These are phyloP conservation scores for Entosphenus tridentatus DNA, from an alignment of 2,113 vertebrate species.

Conservation along the genomic window DNA sequence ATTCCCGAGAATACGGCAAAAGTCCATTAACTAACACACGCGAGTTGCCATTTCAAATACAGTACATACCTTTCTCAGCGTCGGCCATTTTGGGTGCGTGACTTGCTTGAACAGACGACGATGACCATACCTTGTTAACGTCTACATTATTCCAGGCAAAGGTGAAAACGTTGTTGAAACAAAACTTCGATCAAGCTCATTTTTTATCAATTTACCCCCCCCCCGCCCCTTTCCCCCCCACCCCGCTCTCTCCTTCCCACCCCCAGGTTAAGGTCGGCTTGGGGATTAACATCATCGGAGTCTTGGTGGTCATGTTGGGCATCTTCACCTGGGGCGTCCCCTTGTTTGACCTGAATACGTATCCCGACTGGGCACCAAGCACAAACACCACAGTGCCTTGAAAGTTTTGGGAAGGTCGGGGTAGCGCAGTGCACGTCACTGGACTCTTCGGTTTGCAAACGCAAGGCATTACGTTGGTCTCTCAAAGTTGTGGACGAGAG, in stretches of 20 bases:
- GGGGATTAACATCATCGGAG: constrained; percentile 49
- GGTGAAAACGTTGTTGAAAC: neutral
- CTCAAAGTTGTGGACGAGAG: no score
- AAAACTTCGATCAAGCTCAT: neutral
- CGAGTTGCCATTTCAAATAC: no score
- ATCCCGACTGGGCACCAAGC: constrained; percentile 42
- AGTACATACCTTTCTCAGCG: no score
- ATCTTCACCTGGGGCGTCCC: constrained; percentile 47
- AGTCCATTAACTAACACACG: no score
- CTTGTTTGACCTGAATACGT: constrained; percentile 40
- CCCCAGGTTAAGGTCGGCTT: constrained; percentile 66
- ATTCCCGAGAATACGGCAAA: no score
- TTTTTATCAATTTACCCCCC: neutral
- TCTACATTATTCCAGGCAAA: neutral
- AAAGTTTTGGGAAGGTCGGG: constrained; percentile 1
- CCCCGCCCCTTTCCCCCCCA: neutral
- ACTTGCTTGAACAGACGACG: neutral
- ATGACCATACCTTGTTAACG: neutral
- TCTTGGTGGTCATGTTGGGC: constrained; percentile 44
- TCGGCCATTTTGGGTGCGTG: no score
- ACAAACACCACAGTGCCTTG: constrained; percentile 26
- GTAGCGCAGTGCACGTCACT: no score
- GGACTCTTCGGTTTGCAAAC: no score
- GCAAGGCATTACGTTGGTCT: no score
- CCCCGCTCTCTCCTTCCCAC: constrained; percentile 9